Base-by-base conservation (phyloP, 2,113 vertebrate genomes). In the Periophthalmodon schlosseri region DNA sequence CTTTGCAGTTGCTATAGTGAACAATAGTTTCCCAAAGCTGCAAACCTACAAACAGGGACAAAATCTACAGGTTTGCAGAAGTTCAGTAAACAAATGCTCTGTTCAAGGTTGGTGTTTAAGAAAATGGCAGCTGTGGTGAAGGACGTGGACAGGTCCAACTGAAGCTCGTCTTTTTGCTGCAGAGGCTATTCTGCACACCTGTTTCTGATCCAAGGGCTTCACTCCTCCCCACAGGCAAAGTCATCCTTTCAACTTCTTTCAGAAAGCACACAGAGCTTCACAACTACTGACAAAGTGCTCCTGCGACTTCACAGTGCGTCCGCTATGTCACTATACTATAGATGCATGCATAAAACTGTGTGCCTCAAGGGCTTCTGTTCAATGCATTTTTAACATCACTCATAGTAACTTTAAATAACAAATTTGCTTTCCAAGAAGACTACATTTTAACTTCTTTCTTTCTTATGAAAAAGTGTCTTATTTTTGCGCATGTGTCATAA, bases 141-240 rank as follows among this genome's bases (percentile, higher is more conserved):
- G 86, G 85, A 88, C 49, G 28, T 70, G 71, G 68, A 85, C 44
- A 24, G 58, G 71, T 74, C 69, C 28, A 49, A 84, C 71, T 84
- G 83, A 89, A 88, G 84, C 72, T 54, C 33, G 70, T 86, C 57
- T 74, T 23, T 82, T 82, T 87, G 75, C 83, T 72, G 69, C 78
- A 83, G 73, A 82, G 80, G 72, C 82, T 58, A 73, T 69, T 73
- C 77, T 72, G 74, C 69, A 68, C 90, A 91, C 89, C 88, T 91
- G 88, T 84, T 89, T 83, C 87, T 89, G 86, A 89, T 91, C 86
- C 86, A 79, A 69, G 70, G 5, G 69, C 83, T 86, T 80, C 85
- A 90, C 87, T 91, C 85, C 85, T 91, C 88, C 89, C 91, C 86
- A 93, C 87, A 88, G 90, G 91, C 91, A 93, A 93, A 93, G 92